Evolutionary conservation across 2,888 invertebrate species (phyloP).

Genomic region (Apamea epomidion): DNA sequence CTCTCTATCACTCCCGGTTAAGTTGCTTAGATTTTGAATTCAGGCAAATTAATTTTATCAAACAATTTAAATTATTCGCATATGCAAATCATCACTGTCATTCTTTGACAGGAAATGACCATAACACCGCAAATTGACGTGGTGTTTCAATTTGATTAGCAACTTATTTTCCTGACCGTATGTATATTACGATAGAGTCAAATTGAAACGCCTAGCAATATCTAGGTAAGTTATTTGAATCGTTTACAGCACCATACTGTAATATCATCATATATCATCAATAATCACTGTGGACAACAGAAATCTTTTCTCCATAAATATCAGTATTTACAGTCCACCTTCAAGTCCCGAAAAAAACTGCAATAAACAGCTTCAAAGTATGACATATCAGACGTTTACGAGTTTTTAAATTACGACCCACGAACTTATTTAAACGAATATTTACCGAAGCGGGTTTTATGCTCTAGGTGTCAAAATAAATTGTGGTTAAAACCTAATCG

Average conservation of each 20-base stretch:
- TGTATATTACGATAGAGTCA: background rate
- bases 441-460: slow-evolving; percentile 26
- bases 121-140: background rate
- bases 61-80: background rate
- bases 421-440: slow-evolving; percentile 31
- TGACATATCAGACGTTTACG: slow-evolving; percentile 39
- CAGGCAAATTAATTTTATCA: background rate
- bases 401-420: slow-evolving; percentile 36
- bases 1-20: background rate
- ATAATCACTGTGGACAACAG: background rate
- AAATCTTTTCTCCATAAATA: background rate
- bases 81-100: background rate
- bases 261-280: no score
- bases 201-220: no score
- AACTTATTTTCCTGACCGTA: background rate
- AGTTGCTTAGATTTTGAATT: background rate
- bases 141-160: background rate
- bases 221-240: background rate
- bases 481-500: slow-evolving; percentile 22
- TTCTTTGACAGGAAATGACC: background rate
- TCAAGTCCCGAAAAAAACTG: slow-evolving; percentile 17
- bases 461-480: slow-evolving; percentile 36
- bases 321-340: background rate
- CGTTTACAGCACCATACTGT: background rate
- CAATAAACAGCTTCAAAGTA: slow-evolving; percentile 29